Base-by-base conservation (phyloP, 2,797 vertebrate genomes). In the Clarias laeviceps region DNA sequence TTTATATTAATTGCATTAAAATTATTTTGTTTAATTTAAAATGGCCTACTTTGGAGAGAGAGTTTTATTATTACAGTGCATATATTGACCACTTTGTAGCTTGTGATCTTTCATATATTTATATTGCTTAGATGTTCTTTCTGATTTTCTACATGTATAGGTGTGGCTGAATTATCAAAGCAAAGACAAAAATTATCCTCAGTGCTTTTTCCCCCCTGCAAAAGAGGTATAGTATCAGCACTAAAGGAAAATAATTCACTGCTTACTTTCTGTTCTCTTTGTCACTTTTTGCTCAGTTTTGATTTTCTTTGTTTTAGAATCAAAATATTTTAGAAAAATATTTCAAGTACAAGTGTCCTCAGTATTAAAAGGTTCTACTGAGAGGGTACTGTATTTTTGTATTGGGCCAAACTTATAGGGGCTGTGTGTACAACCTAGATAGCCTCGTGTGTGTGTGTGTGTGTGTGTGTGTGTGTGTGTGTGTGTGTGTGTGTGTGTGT, bases 131-230 rank as follows among this genome's bases (percentile, higher is more conserved):
- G 45, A 45, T 8, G 45, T 64, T 2, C 34, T 62, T 77, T 45
- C 57, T 74, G 57, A 62, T 85, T 87, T 89, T 83, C 59, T 72
- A 50, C 29, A 72, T 87, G 84, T 50, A 85, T 91, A 94, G 93
- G 87, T 82, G 87, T 69, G 89, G 29, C 66, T 69, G 2, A n/a
- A 54, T 72, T 85, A 66, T 92, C 89, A 88, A 78, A 89, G 78
- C 50, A 83, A 81, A 62, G 89, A 64, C 74, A 88, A 84, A 87
- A 72, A 89, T 91, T 94, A 94, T 85, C 92, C 90, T 11, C 93
- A 92, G 90, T 96, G 94, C 89, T 96, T 96, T 93, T 74, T 88
- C 20, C 91, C 87, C 3, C 91, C 92, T 86, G 87, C 93, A 62
- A 91, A 90, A 89, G 89, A 93, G 92, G 93, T 95, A 94, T 93